Conservation (phyloP, 2,113 vertebrate species). For the Bettongia penicillata region DNA sequence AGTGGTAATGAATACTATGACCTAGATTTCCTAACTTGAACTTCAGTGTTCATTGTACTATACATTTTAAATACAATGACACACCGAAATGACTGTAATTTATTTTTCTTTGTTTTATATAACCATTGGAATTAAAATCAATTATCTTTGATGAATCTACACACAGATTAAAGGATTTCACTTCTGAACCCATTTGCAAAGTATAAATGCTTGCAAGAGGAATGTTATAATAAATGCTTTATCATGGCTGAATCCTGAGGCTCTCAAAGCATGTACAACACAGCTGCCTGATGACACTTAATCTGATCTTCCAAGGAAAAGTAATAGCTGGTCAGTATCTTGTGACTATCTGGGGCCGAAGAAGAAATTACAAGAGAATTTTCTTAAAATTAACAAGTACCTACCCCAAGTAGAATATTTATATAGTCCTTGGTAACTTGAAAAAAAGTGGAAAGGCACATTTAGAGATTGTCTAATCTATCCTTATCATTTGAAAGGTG, state of each 20-base stretch:
- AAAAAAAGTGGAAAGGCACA: constrained; percentile 41
- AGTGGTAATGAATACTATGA: neutral
- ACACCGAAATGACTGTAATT: constrained; percentile 7
- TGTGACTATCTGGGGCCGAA: constrained; percentile 51
- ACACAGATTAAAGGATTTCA: constrained; percentile 6
- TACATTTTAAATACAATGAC: no score
- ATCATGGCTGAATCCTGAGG: neutral
- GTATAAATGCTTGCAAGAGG: constrained; percentile 13
- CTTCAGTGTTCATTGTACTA: no score
- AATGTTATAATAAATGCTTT: constrained; percentile 44
- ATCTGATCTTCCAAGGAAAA: constrained; percentile 46
- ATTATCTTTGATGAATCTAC: constrained; percentile 16
- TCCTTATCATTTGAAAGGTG: neutral
- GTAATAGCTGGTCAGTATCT: constrained; percentile 64
- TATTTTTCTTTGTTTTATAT: constrained; percentile 18
- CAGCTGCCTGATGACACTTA: constrained; percentile 39
- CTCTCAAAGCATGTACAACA: constrained; percentile 30
- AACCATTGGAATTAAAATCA: constrained; percentile 38
- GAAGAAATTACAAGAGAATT: constrained; percentile 44
- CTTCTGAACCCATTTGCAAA: constrained; percentile 9
- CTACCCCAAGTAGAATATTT: neutral
- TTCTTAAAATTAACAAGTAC: constrained; percentile 45
- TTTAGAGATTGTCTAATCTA: neutral
- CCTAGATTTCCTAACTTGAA: neutral
- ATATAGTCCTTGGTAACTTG: neutral